A percentile compares a stretch with the other conserved stretches of the same genome.
Conservation (phyloP, 2,113 vertebrate species). For the Geococcyx californianus region DNA sequence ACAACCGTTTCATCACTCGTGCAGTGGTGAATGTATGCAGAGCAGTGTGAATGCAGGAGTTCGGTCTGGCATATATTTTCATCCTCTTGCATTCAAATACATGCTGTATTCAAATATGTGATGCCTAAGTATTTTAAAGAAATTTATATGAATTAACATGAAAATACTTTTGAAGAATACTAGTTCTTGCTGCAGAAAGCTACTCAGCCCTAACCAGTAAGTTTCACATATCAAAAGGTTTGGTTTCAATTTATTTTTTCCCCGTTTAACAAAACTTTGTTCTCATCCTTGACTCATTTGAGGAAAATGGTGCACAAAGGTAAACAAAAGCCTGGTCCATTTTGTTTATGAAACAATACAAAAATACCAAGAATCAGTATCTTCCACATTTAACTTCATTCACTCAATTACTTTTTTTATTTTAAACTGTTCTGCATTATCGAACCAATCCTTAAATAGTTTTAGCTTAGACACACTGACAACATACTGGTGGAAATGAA, state of each 20-base stretch:
- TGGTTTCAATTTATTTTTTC: conserved; percentile 3
- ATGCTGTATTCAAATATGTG: not conserved
- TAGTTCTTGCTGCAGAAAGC: conserved; percentile 18
- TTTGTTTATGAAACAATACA: conserved; percentile 35
- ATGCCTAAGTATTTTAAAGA: not conserved
- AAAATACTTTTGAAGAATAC: conserved; percentile 44
- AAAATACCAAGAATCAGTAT: not conserved
- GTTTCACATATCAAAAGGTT: not conserved
- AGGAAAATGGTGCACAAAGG: conserved; percentile 39
- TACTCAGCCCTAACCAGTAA: not conserved
- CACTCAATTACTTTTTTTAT: not conserved
- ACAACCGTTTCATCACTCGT: not conserved
- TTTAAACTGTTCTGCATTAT: not conserved
- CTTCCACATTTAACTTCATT: conserved; percentile 1
- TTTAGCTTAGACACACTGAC: not conserved
- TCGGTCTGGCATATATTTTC: not conserved
- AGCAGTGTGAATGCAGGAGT: not conserved
- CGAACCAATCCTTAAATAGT: not conserved
- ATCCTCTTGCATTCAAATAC: not conserved
- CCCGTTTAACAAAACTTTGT: not conserved
- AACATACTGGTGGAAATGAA: not conserved
- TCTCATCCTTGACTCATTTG: conserved; percentile 28
- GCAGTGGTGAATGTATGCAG: not conserved
- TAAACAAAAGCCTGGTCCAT: conserved; percentile 44
- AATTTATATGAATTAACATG: not conserved